Evolutionary conservation across 2,113 vertebrate genomes (phyloP).

Genomic region (Ptyas mucosa): DNA sequence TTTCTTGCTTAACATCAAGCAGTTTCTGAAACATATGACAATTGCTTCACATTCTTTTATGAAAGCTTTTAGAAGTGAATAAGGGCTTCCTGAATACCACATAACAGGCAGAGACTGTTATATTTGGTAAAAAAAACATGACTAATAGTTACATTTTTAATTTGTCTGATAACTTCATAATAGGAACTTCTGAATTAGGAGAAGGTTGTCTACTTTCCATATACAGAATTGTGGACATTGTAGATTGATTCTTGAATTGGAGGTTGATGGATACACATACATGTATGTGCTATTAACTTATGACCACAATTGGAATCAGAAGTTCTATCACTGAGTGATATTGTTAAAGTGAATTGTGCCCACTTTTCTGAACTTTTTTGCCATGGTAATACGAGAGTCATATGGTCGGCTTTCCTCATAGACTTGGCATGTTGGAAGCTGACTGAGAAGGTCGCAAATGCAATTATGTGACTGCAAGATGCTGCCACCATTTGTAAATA

Average conservation of each 20-base stretch:
- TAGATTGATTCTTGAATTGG: neutral
- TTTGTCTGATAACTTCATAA: neutral
- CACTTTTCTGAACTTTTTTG: neutral
- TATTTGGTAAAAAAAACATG: neutral
- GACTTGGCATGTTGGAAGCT: neutral
- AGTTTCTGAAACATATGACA: neutral
- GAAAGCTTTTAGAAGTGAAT: neutral
- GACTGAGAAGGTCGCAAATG: neutral
- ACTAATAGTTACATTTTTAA: neutral
- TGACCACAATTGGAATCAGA: neutral
- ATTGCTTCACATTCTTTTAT: neutral
- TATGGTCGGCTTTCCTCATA: neutral
- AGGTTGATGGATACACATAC: neutral
- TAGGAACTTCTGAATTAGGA: neutral
- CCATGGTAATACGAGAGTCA: neutral
- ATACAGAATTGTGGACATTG: neutral
- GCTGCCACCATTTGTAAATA: neutral
- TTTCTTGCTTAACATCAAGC: neutral
- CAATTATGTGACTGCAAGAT: neutral
- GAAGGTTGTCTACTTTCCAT: neutral
- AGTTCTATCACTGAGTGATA: neutral
- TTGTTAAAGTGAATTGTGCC: neutral
- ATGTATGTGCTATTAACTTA: neutral
- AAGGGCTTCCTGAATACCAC: neutral
- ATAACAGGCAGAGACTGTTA: neutral